These are phyloP conservation scores for Octopus sinensis DNA, from an alignment of 1,140 invertebrate species.

Conservation along the genomic window DNA sequence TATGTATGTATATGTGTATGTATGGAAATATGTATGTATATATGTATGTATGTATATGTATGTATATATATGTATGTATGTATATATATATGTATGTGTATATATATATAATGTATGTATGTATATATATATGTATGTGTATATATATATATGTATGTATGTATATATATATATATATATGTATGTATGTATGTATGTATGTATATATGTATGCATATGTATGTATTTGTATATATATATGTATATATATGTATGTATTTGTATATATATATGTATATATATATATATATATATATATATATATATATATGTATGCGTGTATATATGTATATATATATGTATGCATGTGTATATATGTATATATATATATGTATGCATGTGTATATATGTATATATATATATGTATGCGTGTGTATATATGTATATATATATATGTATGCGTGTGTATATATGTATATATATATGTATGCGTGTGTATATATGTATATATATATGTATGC, in stretches of 20 bases:
- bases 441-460: background rate
- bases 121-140: too few relatives aligned
- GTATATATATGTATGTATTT: background rate
- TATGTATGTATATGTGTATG: too few relatives aligned
- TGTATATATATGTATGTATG: too few relatives aligned
- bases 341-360: background rate
- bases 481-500: background rate
- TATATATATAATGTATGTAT: too few relatives aligned
- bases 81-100: too few relatives aligned
- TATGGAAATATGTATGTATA: too few relatives aligned
- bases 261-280: background rate
- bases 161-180: too few relatives aligned
- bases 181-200: background rate
- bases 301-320: background rate
- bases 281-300: slow-evolving; percentile 5
- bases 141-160: too few relatives aligned
- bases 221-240: background rate
- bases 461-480: background rate
- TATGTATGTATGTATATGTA: too few relatives aligned
- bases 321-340: background rate
- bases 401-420: background rate
- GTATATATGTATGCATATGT: background rate
- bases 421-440: background rate
- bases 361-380: background rate
- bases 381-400: background rate